Evolutionary conservation across 2,797 vertebrate species (phyloP).

Genomic region (Macropus fuliginosus): DNA sequence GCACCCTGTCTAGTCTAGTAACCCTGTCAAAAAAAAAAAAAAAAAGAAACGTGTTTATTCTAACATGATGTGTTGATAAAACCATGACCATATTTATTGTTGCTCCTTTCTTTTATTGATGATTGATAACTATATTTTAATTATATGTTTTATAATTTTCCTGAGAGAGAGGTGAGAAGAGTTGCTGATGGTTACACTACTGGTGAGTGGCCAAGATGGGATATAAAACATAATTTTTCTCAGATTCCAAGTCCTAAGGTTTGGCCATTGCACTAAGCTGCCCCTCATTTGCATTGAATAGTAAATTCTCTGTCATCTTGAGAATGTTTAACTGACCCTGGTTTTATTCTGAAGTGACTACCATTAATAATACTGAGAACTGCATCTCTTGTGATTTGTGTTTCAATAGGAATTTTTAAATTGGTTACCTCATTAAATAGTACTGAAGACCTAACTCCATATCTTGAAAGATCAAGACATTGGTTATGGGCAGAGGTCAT

Average conservation of each 20-base stretch:
- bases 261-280: not conserved
- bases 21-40: not conserved
- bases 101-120: not conserved
- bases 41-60: not conserved
- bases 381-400: conserved; percentile 1
- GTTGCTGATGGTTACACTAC: not conserved
- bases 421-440: conserved; percentile 25
- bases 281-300: conserved; percentile 7
- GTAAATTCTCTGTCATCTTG: not conserved
- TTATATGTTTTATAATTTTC: not conserved
- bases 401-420: conserved; percentile 27
- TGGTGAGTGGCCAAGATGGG: not conserved
- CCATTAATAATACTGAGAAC: conserved; percentile 7
- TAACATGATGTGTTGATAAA: not conserved
- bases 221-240: not conserved
- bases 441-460: not conserved
- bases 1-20: not conserved
- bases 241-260: not conserved
- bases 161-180: not conserved
- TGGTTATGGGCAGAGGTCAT: conserved; percentile 1
- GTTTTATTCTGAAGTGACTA: not conserved
- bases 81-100: not conserved
- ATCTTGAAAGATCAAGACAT: not conserved
- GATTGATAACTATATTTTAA: not conserved
- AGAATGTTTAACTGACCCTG: conserved; percentile 35